Conservation (phyloP, 2,113 vertebrate genomes). For the Tichodroma muraria region DNA sequence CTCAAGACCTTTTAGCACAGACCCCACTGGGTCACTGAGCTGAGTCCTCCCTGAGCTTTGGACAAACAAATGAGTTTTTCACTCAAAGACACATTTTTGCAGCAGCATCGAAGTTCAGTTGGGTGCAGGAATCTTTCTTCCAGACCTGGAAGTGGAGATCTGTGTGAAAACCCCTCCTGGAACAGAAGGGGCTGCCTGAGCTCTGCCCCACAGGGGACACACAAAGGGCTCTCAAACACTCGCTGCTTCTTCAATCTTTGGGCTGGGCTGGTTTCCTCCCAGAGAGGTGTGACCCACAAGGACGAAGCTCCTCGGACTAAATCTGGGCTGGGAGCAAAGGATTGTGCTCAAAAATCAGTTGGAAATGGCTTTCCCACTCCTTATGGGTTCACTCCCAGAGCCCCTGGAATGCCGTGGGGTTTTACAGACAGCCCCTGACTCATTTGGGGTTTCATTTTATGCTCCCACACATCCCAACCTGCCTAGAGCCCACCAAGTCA, state of each 20-base stretch:
- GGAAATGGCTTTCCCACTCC: background rate
- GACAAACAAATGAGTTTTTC: background rate
- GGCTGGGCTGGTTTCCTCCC: background rate
- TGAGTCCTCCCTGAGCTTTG: background rate
- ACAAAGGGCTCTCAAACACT: background rate
- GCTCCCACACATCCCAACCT: background rate
- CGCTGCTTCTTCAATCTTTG: background rate
- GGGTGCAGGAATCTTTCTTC: background rate
- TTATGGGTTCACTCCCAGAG: background rate
- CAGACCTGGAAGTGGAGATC: background rate
- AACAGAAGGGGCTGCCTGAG: background rate
- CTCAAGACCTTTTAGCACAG: background rate
- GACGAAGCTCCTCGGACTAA: background rate
- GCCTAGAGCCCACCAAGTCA: background rate
- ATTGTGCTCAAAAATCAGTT: background rate
- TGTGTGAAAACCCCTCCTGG: background rate
- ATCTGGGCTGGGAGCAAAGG: background rate
- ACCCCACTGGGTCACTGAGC: background rate
- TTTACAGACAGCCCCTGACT: background rate
- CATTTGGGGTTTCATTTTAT: background rate
- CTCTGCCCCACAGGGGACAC: background rate
- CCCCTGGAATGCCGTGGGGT: background rate
- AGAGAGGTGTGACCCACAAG: background rate
- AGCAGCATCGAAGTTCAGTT: background rate
- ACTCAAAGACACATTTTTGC: background rate